Evolutionary conservation across 37 sponge, comb jelly and placozoan species (phyloP).

Genomic region (Beroe forskalii): DNA sequence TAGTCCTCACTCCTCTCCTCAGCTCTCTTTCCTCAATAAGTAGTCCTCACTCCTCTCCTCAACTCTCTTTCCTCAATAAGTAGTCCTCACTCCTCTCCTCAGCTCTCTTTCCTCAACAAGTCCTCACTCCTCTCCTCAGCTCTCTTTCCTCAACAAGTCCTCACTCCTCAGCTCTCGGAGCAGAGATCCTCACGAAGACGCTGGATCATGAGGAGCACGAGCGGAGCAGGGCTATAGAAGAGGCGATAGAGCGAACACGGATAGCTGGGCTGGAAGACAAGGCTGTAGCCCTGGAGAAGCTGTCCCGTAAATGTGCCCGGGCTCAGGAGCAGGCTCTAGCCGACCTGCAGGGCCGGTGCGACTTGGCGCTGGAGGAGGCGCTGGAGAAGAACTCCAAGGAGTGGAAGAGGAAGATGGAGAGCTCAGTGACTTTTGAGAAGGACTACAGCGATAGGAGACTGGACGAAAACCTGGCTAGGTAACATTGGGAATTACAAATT

Average conservation of each 20-base stretch:
- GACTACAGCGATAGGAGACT: conserved; percentile 48
- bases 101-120: too few relatives aligned
- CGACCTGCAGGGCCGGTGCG: conserved; percentile 56
- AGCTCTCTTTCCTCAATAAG: too few relatives aligned
- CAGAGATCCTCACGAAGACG: conserved; percentile 58
- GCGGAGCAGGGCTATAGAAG: conserved; percentile 29
- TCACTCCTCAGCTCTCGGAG: too few relatives aligned
- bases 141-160: too few relatives aligned
- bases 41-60: too few relatives aligned
- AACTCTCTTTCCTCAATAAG: too few relatives aligned
- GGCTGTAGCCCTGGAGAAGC: conserved; percentile 38
- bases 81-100: too few relatives aligned
- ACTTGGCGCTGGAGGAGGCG: conserved; percentile 38
- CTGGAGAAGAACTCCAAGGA: background rate
- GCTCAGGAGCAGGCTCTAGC: conserved; percentile 21
- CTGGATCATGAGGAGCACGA: conserved; percentile 58
- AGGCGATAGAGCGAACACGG: conserved; percentile 30
- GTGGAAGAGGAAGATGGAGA: conserved; percentile 38
- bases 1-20: too few relatives aligned
- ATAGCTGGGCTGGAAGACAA: conserved; percentile 16
- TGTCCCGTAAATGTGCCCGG: conserved; percentile 25
- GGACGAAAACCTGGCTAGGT: conserved; percentile 49
- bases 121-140: too few relatives aligned
- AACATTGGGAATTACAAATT: too few relatives aligned
- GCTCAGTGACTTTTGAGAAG: conserved; percentile 31